Evolutionary conservation across 2,888 invertebrate genomes (phyloP), one percentile per base, ranked within the genome.

Genomic region (Ditula angustiorana): DNA sequence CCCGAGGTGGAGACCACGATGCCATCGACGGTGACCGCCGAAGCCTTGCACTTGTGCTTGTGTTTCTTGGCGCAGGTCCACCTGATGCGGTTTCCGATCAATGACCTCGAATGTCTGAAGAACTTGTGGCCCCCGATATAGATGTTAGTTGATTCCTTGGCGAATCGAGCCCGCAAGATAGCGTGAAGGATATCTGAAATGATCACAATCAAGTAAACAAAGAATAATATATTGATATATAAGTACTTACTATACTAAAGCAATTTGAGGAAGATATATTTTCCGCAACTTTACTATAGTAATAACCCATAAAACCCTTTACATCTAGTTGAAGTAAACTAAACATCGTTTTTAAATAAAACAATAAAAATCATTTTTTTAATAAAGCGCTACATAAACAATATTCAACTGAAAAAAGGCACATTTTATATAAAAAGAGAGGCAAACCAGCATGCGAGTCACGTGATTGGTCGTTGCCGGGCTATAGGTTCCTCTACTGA

Each of bases 11-110:
- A 86, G 0, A 89, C 80, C 0, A 91, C 80, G 1, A 90, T 71
- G 0, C 88, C 90, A 53, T 89, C 86, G 1, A 90, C 80, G 0
- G 91, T 92, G 0, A 90, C 85, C 0, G 90, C 90, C 0, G 91
- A 86, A 0, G 86, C 91, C 71, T 86, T 88, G 65, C 91, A 92
- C 71, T 91, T 90, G 61, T 86, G 81, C 67, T 87, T 90, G 52
- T 90, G 87, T 73, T 90, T 91, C 76, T 90, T 89, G 1, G 90
- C 80, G 68, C 92, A 92, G 0, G 88, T 88, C 92, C 92, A 92
- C 33, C 92, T 75, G 67, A 90, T 88, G 33, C 90, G 81, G 68
- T 91, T 84, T 0, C 91, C 90, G 58, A 87, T 77, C 10, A 90
- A 76, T 0, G 90, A 88, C 2, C 91, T 75, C 0, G 91, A 92